These are phyloP conservation scores for Cydia amplana DNA, from an alignment of 1,140 invertebrate species.

Conservation along the genomic window DNA sequence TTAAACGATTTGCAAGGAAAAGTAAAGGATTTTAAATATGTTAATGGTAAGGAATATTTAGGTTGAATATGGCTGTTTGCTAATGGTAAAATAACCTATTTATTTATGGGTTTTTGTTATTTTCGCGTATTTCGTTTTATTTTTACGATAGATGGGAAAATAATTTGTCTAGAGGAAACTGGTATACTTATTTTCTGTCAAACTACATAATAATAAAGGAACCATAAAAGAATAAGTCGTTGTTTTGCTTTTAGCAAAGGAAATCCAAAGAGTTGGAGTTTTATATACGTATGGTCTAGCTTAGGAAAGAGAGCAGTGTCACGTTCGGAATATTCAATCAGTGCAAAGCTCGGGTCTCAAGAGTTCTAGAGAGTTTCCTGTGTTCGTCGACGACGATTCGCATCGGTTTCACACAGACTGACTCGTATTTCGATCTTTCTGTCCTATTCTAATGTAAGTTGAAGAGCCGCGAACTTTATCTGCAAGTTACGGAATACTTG, in stretches of 20 bases:
- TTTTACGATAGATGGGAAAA: neutral
- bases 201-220: neutral
- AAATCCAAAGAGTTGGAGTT: slow-evolving; percentile 37
- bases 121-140: too few relatives aligned
- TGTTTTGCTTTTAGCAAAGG: slow-evolving; percentile 18
- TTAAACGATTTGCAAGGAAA: too few relatives aligned
- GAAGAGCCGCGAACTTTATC: too few relatives aligned
- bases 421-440: neutral
- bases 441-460: neutral
- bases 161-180: neutral
- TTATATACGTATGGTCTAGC: slow-evolving; percentile 39
- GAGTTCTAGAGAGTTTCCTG: slow-evolving; percentile 37
- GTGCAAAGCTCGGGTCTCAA: slow-evolving; percentile 33
- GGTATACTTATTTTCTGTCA: neutral
- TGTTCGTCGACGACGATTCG: slow-evolving; percentile 9
- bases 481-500: neutral
- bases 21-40: too few relatives aligned
- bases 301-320: slow-evolving; percentile 42
- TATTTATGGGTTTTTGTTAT: too few relatives aligned
- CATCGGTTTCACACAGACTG: slow-evolving; percentile 30
- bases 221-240: neutral
- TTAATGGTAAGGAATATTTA: too few relatives aligned
- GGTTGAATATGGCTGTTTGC: too few relatives aligned
- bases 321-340: slow-evolving; percentile 51
- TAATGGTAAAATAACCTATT: too few relatives aligned